phyloP scores from a whole-genome alignment of 2,888 invertebrate species.

The Operophtera brumata region DNA sequence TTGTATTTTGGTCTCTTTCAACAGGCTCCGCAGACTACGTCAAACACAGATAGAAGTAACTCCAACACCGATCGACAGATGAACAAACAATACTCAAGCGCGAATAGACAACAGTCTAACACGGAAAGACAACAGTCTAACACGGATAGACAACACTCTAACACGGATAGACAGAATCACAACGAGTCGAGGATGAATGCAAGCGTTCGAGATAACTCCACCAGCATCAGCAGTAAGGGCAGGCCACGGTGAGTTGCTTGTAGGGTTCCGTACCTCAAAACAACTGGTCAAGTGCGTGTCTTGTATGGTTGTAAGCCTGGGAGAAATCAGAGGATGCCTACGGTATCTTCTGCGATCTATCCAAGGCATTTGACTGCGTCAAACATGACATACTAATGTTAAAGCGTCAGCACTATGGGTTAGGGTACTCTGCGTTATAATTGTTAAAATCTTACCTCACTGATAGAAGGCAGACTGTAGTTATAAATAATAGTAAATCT shows the following conservation, averaged over 20 bases:
- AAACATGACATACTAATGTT: too few species aligned
- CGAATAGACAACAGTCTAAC: neutral
- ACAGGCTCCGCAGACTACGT: neutral
- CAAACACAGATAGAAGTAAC: neutral
- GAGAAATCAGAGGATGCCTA: too few species aligned
- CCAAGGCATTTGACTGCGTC: too few species aligned
- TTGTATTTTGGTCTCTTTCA: too few species aligned
- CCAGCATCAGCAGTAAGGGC: constrained; percentile 30
- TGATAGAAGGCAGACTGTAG: too few species aligned
- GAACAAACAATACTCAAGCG: neutral
- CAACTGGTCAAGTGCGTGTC: too few species aligned
- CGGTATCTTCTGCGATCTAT: too few species aligned
- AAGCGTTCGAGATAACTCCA: neutral
- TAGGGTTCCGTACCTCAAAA: neutral
- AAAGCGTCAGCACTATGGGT: too few species aligned
- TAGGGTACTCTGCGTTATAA: too few species aligned
- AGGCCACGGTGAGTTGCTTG: constrained; percentile 31
- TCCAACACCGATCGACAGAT: constrained; percentile 1
- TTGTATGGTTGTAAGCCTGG: too few species aligned
- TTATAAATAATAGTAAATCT: too few species aligned
- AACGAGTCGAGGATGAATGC: neutral
- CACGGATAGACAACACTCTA: constrained; percentile 11
- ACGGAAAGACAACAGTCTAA: neutral
- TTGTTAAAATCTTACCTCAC: too few species aligned
- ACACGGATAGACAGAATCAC: constrained; percentile 24